Conservation (phyloP, 2,888 invertebrate genomes). For the Halictus ligatus region DNA sequence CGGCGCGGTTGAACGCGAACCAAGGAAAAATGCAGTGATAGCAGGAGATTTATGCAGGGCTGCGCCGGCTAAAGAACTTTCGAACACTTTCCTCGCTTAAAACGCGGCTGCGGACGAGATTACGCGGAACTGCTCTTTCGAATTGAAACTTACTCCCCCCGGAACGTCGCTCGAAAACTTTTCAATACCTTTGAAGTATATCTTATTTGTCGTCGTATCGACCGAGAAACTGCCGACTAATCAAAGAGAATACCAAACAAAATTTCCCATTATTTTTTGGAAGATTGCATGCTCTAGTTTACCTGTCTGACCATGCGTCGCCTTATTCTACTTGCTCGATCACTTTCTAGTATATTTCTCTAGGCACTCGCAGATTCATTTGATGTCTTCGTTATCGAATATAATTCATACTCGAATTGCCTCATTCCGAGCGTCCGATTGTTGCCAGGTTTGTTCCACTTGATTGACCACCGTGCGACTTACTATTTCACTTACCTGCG, state of each 20-base stretch:
- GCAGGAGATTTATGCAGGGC: conserved; percentile 68
- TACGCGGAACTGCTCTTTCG: conserved; percentile 51
- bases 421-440: no score
- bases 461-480: no score
- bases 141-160: conserved; percentile 29
- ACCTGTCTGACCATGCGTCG: no score
- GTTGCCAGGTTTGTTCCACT: no score
- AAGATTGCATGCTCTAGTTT: no score
- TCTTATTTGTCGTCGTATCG: background rate
- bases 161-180: conserved; percentile 18
- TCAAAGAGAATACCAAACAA: background rate
- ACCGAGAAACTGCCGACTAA: background rate
- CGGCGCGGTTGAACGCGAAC: conserved; percentile 24
- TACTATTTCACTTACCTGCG: no score
- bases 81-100: conserved; percentile 46
- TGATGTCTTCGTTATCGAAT: no score
- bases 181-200: background rate
- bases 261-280: background rate
- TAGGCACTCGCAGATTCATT: no score
- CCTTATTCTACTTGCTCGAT: no score
- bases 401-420: no score
- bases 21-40: conserved; percentile 63
- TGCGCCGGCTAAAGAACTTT: conserved; percentile 56
- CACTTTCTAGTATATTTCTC: no score
- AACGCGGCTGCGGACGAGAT: conserved; percentile 39